Base-by-base conservation (phyloP, 2,888 invertebrate species). In the Pomacea canaliculata region DNA sequence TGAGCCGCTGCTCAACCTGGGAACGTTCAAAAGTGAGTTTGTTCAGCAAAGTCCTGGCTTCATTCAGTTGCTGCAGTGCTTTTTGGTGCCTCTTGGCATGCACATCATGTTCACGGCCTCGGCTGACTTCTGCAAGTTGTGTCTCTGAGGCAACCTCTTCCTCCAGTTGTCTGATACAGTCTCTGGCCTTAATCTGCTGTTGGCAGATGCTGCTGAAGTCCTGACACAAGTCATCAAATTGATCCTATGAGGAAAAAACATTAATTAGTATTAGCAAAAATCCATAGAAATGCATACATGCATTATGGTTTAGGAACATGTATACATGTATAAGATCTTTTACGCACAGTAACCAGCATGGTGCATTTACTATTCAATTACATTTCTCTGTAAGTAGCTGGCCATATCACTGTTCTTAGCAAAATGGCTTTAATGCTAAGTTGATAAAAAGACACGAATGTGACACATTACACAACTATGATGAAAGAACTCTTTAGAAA, bases 201-300 rank as follows among this genome's bases (percentile, higher is more conserved):
- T 82, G 81, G 78, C 83, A 87, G 51, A 86, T 83, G 18, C 80
- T 73, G 4, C 86, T 81, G 76, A 88, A 89, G 76, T 89, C 88
- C 16, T 83, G 84, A 76, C 83, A 82, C 71, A 89, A 82, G 23
- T 84, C 81, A 76, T 89, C 89, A 72, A 84, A 77, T 13, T 80
- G 71, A 69, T 86, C 88, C 79, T 88, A 83, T n/a, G 82, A 56
- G 12, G 12, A 56, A 10, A 56, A 56, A 2, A 56, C 8, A 8
- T 16, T 13, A 16, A 56, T 56, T 16, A 56, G 16, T 16, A 56
- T 56, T 8, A 56, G 8, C 16, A 56, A 48, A 65, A 10, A 60
- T 10, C 27, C 18, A 71, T 3, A 9, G 51, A 59, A 67, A 37
- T 62, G 49, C 12, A 71, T 60, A 62, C 37, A 18, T 37, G 5